Evolutionary conservation across 2,113 vertebrate species (phyloP).

Genomic region (Eleginops maclovinus): DNA sequence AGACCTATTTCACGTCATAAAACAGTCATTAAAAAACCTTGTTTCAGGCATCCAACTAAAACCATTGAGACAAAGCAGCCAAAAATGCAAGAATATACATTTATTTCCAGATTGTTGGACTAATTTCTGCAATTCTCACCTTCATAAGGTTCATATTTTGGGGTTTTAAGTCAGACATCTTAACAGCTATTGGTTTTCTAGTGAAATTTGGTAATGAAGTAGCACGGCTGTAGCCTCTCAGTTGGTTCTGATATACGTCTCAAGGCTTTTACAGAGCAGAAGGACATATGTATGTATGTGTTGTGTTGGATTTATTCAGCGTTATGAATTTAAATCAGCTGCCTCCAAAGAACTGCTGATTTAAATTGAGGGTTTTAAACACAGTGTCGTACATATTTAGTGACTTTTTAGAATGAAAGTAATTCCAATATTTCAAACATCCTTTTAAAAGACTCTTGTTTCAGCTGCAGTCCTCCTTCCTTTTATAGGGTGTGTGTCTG

Average conservation of each 20-base stretch:
- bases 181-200: not conserved
- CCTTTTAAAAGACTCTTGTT: not conserved
- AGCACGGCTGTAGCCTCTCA: not conserved
- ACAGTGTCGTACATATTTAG: not conserved
- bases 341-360: not conserved
- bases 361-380: not conserved
- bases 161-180: too few species aligned
- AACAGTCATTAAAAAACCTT: too few species aligned
- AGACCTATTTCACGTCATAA: too few species aligned
- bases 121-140: not conserved
- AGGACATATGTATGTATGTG: not conserved
- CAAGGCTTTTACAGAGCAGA: not conserved
- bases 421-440: not conserved
- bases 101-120: too few species aligned
- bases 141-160: not conserved
- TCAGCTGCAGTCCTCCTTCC: not conserved
- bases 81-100: too few species aligned
- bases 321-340: not conserved
- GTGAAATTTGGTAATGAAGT: not conserved
- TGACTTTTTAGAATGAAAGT: not conserved
- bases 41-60: too few species aligned
- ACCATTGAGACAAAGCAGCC: too few species aligned
- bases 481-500: conserved; percentile 27
- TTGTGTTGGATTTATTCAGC: too few species aligned
- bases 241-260: not conserved